phyloP scores from a whole-genome alignment of 2,797 vertebrate genomes.

The Carcharodon carcharias region DNA sequence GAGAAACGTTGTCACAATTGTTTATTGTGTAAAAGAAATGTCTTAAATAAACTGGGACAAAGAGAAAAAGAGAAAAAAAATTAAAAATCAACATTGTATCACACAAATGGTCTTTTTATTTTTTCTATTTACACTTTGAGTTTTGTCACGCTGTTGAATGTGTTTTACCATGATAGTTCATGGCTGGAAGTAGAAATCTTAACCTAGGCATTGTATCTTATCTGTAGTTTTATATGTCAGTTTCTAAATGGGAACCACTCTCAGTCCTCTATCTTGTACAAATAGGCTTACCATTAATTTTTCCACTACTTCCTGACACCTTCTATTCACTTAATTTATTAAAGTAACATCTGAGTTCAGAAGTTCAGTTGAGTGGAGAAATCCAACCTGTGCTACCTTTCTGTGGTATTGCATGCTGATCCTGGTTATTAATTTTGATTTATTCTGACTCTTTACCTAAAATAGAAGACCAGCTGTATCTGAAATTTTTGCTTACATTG shows the following conservation, averaged over 20 bases:
- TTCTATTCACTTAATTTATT: neutral
- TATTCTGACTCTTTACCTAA: neutral
- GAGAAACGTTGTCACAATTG: slow-evolving; percentile 25
- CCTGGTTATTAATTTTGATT: neutral
- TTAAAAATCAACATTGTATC: neutral
- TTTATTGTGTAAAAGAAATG: slow-evolving; percentile 23
- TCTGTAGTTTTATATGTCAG: neutral
- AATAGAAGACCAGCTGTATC: slow-evolving; percentile 34
- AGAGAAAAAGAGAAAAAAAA: neutral
- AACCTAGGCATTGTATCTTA: neutral
- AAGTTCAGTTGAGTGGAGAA: neutral
- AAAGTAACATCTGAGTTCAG: neutral
- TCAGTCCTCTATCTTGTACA: neutral
- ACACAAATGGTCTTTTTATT: slow-evolving; percentile 9
- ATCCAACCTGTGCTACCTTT: neutral
- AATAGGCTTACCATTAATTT: neutral
- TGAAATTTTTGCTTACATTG: slow-evolving; percentile 42
- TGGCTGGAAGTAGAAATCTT: neutral
- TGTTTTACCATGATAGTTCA: neutral
- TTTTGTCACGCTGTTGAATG: neutral
- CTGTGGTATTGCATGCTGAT: neutral
- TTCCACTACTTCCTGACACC: neutral
- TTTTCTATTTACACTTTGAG: slow-evolving; percentile 21
- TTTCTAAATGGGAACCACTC: neutral
- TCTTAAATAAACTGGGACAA: neutral